Evolutionary conservation across 2,888 invertebrate species (phyloP).

Genomic region (Cephus runcator): DNA sequence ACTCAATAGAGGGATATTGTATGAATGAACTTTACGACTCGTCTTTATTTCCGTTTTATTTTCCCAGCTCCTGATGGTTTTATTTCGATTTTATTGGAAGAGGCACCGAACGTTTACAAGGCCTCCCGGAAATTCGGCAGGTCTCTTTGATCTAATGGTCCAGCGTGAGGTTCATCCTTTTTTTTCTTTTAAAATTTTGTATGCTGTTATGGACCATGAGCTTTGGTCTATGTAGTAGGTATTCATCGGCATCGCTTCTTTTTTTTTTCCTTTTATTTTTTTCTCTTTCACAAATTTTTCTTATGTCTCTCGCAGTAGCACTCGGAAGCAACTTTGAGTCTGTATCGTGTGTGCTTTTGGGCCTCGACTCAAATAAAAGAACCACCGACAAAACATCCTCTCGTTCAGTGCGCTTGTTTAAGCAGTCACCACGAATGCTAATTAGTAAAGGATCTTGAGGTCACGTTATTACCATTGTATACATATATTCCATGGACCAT

Average conservation of each 20-base stretch:
- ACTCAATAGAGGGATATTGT: conserved; percentile 40
- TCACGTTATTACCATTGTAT: not conserved
- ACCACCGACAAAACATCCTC: conserved; percentile 17
- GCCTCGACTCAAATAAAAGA: conserved; percentile 20
- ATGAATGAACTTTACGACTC: conserved; percentile 61
- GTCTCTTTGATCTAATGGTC: conserved; percentile 46
- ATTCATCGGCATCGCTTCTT: not conserved
- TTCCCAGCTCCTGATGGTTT: conserved; percentile 51
- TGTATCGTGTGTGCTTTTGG: conserved; percentile 9
- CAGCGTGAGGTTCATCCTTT: conserved; percentile 4
- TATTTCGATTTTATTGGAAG: conserved; percentile 56
- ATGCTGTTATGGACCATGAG: not conserved
- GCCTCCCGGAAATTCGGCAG: conserved; percentile 42
- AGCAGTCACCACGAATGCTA: conserved; percentile 20
- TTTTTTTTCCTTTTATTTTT: not conserved
- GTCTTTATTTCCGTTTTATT: conserved; percentile 42
- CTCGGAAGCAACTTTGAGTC: conserved; percentile 1
- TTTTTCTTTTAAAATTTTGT: not conserved
- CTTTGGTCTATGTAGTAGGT: not conserved
- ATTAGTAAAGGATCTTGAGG: conserved; percentile 9
- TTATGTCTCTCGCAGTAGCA: conserved; percentile 2
- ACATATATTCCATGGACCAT: not conserved
- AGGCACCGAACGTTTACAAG: conserved; percentile 44
- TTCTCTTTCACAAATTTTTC: not conserved
- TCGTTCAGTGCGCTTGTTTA: conserved; percentile 19